Percentiles rank a stretch among this genome's conserved stretches.
Evolutionary conservation across 2,888 invertebrate species (phyloP).

Genomic region (Drosophila niveifrons): DNA sequence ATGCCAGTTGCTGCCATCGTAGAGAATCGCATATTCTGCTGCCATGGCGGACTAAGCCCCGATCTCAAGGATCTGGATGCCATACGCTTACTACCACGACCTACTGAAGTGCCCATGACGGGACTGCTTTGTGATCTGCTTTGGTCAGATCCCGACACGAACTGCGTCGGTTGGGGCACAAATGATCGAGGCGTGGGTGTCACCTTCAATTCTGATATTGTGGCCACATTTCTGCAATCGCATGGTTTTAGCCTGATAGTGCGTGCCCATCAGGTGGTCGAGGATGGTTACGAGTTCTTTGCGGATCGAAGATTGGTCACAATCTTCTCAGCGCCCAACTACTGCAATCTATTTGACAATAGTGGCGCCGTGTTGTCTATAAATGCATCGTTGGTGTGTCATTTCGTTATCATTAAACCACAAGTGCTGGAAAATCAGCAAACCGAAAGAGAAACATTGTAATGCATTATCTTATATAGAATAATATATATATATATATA

Average conservation of each 20-base stretch:
- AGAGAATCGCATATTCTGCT: constrained; percentile 37
- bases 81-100: constrained; percentile 25
- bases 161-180: neutral
- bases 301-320: constrained; percentile 29
- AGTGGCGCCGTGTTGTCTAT: constrained; percentile 25
- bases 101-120: constrained; percentile 24
- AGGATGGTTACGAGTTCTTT: constrained; percentile 49
- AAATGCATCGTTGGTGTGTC: constrained; percentile 8
- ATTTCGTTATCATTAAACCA: constrained; percentile 30
- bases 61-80: constrained; percentile 8
- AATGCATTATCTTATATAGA: neutral
- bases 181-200: constrained; percentile 34
- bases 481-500: neutral
- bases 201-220: constrained; percentile 21
- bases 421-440: neutral
- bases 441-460: neutral
- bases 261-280: constrained; percentile 46
- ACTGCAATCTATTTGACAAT: constrained; percentile 42
- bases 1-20: constrained; percentile 46
- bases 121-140: constrained; percentile 41
- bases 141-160: constrained; percentile 37
- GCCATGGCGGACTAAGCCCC: constrained; percentile 43
- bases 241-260: constrained; percentile 31
- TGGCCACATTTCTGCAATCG: neutral
- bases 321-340: constrained; percentile 47